Evolutionary conservation across 2,888 invertebrate genomes (phyloP).

Genomic region (Hirtodrosophila duncani): DNA sequence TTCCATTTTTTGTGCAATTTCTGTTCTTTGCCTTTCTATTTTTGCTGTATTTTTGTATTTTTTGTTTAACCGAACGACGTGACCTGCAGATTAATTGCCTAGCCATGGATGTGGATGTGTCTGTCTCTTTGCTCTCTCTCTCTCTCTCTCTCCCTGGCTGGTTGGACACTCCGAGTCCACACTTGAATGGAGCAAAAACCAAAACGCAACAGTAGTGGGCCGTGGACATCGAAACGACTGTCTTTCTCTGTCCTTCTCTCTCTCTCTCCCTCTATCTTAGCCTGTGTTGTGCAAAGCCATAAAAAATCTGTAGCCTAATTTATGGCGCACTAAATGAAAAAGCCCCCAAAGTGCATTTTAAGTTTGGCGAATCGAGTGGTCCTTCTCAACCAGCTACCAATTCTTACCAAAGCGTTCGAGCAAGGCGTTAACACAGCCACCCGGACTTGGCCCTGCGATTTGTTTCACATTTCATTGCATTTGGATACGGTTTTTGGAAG

Average conservation of each 20-base stretch:
- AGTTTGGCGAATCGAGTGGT: conserved; percentile 44
- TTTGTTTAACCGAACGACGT: conserved; percentile 33
- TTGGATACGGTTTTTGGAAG: too few relatives aligned
- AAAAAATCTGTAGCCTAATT: conserved; percentile 48
- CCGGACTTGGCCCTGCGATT: conserved; percentile 9
- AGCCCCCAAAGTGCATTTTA: conserved; percentile 58
- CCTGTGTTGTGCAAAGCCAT: conserved; percentile 9
- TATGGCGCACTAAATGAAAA: conserved; percentile 60
- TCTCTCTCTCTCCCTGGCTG: too few relatives aligned
- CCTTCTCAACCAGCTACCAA: conserved; percentile 2
- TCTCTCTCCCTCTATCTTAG: too few relatives aligned
- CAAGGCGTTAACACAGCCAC: conserved; percentile 40
- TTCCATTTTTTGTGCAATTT: too few relatives aligned
- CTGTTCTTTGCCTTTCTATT: too few relatives aligned
- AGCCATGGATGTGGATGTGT: conserved; percentile 27
- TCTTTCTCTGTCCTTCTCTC: conserved; percentile 17
- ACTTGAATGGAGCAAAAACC: too few relatives aligned
- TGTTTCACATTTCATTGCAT: conserved; percentile 44
- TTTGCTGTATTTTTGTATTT: conserved; percentile 26
- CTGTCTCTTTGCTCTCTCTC: too few relatives aligned
- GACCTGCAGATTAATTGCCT: conserved; percentile 51
- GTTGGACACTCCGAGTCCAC: not conserved
- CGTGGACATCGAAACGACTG: conserved; percentile 27
- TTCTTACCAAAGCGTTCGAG: conserved; percentile 33
- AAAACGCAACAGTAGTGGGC: too few relatives aligned